These are phyloP conservation scores for Arenicola marina DNA, from an alignment of 2,888 invertebrate genomes.

Conservation along the genomic window DNA sequence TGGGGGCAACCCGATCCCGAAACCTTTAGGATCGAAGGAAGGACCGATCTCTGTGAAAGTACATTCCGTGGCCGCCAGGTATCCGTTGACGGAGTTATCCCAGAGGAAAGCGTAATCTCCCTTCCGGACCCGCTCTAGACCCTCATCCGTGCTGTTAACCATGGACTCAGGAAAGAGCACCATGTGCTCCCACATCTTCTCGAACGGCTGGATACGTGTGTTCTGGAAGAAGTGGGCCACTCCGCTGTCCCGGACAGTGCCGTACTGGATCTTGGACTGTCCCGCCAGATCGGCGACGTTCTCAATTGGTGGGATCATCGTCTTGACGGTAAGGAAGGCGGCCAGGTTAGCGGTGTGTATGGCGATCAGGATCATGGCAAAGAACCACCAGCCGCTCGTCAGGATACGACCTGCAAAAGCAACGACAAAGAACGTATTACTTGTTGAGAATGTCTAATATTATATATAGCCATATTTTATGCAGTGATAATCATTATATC, in stretches of 20 bases:
- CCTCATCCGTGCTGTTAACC: conserved; percentile 50
- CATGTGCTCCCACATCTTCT: conserved; percentile 57
- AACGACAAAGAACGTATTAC: no score
- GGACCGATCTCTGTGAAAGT: conserved; percentile 53
- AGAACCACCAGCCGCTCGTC: conserved; percentile 58
- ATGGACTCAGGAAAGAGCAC: conserved; percentile 48
- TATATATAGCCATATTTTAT: no score
- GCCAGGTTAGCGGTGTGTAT: conserved; percentile 58
- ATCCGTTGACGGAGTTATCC: conserved; percentile 57
- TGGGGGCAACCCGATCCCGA: conserved; percentile 56
- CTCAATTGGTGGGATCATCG: conserved; percentile 56
- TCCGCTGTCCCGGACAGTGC: conserved; percentile 55
- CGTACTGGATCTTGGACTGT: conserved; percentile 47
- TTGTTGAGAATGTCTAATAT: no score
- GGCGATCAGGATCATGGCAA: conserved; percentile 55
- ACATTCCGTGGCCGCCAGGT: conserved; percentile 53
- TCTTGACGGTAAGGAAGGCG: conserved; percentile 56
- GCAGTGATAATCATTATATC: no score
- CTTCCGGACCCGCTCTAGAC: conserved; percentile 35
- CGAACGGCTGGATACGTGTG: conserved; percentile 54
- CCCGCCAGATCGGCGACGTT: conserved; percentile 53
- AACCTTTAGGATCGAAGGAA: conserved; percentile 55
- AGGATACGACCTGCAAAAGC: conserved; percentile 44
- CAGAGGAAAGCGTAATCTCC: conserved; percentile 58
- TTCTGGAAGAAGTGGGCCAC: conserved; percentile 56